A percentile compares a stretch with the other conserved stretches of the same genome.
Conservation (phyloP, 2,797 vertebrate genomes). For the Fistularia commersonii region DNA sequence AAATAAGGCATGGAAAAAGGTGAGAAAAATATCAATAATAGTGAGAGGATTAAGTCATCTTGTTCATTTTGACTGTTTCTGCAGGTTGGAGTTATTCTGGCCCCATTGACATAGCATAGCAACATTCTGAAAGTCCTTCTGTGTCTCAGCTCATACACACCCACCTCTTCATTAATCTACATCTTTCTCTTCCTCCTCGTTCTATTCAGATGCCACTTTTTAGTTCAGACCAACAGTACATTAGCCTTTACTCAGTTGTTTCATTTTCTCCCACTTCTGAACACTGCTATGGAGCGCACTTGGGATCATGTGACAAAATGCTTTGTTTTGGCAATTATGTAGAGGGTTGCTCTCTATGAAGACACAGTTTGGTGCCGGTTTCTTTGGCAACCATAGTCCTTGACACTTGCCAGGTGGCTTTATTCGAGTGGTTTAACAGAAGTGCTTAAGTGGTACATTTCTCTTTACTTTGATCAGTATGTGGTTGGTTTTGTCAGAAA, state of each 20-base stretch:
- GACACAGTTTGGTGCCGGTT: constrained; percentile 22
- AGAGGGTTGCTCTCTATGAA: constrained; percentile 16
- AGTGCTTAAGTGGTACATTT: constrained; percentile 35
- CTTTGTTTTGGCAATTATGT: constrained; percentile 21
- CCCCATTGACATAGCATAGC: too few relatives aligned
- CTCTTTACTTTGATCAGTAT: constrained; percentile 37
- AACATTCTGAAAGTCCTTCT: too few relatives aligned
- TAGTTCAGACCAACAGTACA: constrained; percentile 5
- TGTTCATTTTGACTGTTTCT: too few relatives aligned
- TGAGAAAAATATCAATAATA: too few relatives aligned
- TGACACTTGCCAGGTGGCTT: constrained; percentile 34
- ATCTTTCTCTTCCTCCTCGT: neutral
- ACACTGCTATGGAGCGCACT: neutral
- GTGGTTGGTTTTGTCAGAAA: constrained; percentile 35
- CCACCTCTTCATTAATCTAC: neutral
- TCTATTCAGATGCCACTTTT: too few relatives aligned
- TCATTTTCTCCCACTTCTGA: constrained; percentile 8
- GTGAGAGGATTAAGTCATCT: too few relatives aligned
- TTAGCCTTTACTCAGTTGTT: constrained; percentile 9
- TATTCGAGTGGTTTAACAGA: constrained; percentile 36
- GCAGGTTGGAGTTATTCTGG: too few relatives aligned
- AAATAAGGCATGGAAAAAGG: too few relatives aligned
- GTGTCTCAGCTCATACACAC: too few relatives aligned
- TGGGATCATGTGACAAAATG: constrained; percentile 11
- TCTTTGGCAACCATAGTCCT: constrained; percentile 45